These are phyloP conservation scores for Himalopsyche japonica DNA, from an alignment of 2,888 invertebrate genomes.

Conservation along the genomic window DNA sequence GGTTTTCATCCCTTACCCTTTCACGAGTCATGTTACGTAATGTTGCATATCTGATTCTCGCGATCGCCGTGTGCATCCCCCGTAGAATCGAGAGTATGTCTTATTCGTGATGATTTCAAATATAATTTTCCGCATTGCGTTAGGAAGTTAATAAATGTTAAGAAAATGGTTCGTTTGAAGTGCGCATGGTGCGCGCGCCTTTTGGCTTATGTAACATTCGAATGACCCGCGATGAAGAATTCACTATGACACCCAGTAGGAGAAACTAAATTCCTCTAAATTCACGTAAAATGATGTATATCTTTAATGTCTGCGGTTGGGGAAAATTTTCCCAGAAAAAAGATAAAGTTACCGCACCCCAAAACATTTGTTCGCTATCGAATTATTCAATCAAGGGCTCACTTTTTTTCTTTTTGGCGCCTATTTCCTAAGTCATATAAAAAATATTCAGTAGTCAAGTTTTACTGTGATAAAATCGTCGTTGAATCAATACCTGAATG, in stretches of 20 bases:
- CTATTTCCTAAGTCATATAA: not conserved
- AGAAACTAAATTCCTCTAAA: not conserved
- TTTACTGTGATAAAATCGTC: too few species aligned
- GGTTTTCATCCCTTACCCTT: not conserved
- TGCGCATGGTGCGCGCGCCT: slow-evolving; percentile 38
- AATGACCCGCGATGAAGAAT: slow-evolving; percentile 12
- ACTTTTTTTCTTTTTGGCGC: not conserved
- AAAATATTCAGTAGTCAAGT: too few species aligned
- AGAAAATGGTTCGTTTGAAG: slow-evolving; percentile 32
- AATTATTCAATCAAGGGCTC: not conserved
- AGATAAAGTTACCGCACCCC: not conserved
- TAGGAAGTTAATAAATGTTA: slow-evolving; percentile 31
- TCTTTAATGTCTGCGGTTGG: not conserved
- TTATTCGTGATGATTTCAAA: not conserved
- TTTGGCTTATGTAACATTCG: slow-evolving; percentile 36
- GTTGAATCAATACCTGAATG: too few species aligned
- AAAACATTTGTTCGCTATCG: not conserved
- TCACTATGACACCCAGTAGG: not conserved
- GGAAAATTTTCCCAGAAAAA: not conserved
- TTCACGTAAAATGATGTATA: not conserved
- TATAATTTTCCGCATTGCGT: slow-evolving; percentile 32
- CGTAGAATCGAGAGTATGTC: not conserved
- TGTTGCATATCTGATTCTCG: not conserved
- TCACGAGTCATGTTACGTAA: not conserved
- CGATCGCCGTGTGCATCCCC: not conserved